Evolutionary conservation across 2,797 vertebrate genomes (phyloP).

Genomic region (Naso thynnoides): DNA sequence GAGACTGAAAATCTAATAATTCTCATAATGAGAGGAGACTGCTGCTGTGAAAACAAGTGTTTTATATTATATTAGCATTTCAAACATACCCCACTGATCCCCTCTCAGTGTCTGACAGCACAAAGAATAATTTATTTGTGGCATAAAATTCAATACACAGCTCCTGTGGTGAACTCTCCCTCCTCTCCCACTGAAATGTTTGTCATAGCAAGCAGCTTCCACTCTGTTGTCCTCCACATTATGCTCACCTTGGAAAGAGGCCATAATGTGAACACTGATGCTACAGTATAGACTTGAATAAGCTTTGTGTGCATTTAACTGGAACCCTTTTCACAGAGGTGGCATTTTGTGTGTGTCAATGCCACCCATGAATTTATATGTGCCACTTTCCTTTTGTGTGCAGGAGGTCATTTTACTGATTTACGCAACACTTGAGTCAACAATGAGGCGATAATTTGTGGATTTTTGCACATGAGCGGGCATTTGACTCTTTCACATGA

Average conservation of each 20-base stretch:
- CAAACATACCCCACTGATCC: constrained; percentile 43
- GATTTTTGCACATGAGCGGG: constrained; percentile 12
- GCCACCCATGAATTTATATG: constrained; percentile 21
- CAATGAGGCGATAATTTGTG: constrained; percentile 9
- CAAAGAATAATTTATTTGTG: constrained; percentile 49
- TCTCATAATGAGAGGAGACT: constrained; percentile 21
- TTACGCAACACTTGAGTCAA: constrained; percentile 45
- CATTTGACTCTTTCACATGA: constrained; percentile 9
- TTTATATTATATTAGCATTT: constrained; percentile 58
- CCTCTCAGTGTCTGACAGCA: constrained; percentile 40
- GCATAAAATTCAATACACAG: constrained; percentile 33
- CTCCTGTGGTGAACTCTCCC: constrained; percentile 42
- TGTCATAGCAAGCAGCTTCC: constrained; percentile 37
- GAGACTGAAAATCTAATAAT: constrained; percentile 26
- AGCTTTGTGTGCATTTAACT: constrained; percentile 51
- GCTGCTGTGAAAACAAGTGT: constrained; percentile 32
- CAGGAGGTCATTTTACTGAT: constrained; percentile 57
- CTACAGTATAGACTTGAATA: constrained; percentile 66
- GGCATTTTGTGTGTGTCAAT: constrained; percentile 27
- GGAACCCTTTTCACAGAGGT: constrained; percentile 48
- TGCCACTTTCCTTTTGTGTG: constrained; percentile 32
- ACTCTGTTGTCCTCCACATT: constrained; percentile 61
- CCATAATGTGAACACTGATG: constrained; percentile 66
- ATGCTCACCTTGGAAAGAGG: constrained; percentile 71
- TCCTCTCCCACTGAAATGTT: constrained; percentile 39